Conservation (phyloP, 1,140 invertebrate species). For the Tenebrio molitor region DNA sequence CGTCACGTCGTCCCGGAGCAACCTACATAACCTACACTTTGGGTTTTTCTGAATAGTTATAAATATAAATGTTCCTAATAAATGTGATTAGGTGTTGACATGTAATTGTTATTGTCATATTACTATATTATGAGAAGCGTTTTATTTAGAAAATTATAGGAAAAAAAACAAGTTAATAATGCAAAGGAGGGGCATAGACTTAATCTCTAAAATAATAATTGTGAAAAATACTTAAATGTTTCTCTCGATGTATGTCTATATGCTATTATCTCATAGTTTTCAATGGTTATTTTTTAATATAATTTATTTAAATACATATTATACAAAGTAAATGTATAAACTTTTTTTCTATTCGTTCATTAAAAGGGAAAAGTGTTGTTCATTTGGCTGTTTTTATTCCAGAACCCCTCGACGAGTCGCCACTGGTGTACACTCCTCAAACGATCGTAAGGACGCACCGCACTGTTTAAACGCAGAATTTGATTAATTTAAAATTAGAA, state of each 20-base stretch:
- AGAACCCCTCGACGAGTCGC: too few species aligned
- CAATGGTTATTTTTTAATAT: conserved; percentile 38
- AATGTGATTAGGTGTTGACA: conserved; percentile 57
- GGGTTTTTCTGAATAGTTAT: conserved; percentile 56
- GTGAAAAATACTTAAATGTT: conserved; percentile 55
- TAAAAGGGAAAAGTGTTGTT: conserved; percentile 40
- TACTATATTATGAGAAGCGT: conserved; percentile 22
- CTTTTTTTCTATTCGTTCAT: conserved; percentile 46
- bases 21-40: conserved; percentile 34
- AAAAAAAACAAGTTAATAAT: conserved; percentile 50
- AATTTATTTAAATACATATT: conserved; percentile 25
- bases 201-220: conserved; percentile 57
- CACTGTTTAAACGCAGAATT: too few species aligned
- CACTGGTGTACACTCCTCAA: too few species aligned
- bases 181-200: conserved; percentile 64
- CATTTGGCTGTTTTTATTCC: conserved; percentile 2
- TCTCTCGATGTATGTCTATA: conserved; percentile 57
- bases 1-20: conserved; percentile 53
- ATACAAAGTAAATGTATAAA: conserved; percentile 42
- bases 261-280: conserved; percentile 31
- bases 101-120: conserved; percentile 46
- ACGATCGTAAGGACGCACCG: too few species aligned
- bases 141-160: conserved; percentile 48
- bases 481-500: too few species aligned
- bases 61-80: conserved; percentile 61